Conservation (phyloP, 2,113 vertebrate species). For the Menidia beryllina region DNA sequence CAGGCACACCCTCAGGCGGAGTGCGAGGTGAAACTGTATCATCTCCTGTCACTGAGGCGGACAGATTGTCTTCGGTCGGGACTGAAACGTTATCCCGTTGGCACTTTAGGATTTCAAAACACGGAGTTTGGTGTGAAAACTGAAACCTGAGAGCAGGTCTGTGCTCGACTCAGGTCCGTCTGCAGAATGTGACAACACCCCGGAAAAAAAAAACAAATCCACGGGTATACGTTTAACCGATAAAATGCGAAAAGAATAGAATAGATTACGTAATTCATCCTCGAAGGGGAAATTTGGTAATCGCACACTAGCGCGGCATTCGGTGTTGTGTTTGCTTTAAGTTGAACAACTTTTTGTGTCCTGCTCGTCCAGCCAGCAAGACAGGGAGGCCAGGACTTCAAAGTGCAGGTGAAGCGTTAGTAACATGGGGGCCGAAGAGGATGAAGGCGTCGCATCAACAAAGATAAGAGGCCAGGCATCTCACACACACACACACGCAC, state of each 20-base stretch:
- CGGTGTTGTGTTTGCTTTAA: background rate
- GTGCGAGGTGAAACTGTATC: conserved; percentile 25
- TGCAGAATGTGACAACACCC: conserved; percentile 9
- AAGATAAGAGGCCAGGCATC: conserved; percentile 61
- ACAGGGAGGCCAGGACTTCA: conserved; percentile 55
- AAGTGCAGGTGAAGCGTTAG: conserved; percentile 70
- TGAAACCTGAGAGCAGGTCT: conserved; percentile 41
- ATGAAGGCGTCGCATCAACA: conserved; percentile 65
- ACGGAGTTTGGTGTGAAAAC: conserved; percentile 40
- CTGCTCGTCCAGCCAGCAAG: background rate
- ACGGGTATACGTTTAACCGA: conserved; percentile 14
- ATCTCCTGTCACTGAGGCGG: conserved; percentile 26
- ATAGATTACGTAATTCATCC: too few relatives aligned
- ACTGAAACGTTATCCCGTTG: conserved; percentile 52
- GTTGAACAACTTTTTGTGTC: background rate
- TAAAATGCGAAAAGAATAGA: too few relatives aligned
- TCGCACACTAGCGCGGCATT: background rate
- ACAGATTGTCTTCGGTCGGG: conserved; percentile 39
- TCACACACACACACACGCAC: conserved; percentile 25
- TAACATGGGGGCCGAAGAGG: conserved; percentile 67
- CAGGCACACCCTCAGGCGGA: conserved; percentile 26
- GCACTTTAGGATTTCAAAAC: conserved; percentile 60
- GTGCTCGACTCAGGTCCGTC: conserved; percentile 45
- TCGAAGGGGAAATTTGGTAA: too few relatives aligned
- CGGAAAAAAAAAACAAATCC: conserved; percentile 31